Conservation (phyloP, 2,888 invertebrate species). For the Drosophila paucipuncta region DNA sequence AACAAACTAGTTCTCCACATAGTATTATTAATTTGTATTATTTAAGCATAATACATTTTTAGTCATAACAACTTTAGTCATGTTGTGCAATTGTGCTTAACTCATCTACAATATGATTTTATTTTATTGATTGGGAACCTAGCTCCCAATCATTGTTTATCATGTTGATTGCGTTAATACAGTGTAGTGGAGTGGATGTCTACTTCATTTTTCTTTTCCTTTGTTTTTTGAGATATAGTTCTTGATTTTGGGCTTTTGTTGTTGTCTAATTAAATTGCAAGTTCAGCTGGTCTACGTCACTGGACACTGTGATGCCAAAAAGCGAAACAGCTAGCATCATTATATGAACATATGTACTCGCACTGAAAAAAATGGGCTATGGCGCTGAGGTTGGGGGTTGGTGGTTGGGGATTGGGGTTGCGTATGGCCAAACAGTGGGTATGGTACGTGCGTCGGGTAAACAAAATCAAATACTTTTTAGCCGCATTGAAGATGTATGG, state of each 20-base stretch:
- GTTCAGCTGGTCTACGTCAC: slow-evolving; percentile 45
- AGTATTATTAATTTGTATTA: neutral
- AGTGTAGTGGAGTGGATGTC: neutral
- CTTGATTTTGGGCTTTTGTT: slow-evolving; percentile 1
- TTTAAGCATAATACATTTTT: neutral
- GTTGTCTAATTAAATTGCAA: slow-evolving; percentile 45
- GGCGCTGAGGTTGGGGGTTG: neutral
- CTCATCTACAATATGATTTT: slow-evolving; percentile 8
- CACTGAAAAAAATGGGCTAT: slow-evolving; percentile 6
- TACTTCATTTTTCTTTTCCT: neutral
- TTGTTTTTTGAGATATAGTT: neutral
- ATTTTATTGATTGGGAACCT: slow-evolving; percentile 14
- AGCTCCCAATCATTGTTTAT: slow-evolving; percentile 34
- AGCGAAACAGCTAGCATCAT: slow-evolving; percentile 8
- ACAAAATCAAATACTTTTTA: slow-evolving; percentile 46
- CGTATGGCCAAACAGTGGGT: slow-evolving; percentile 10
- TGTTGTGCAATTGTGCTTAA: neutral
- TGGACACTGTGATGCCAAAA: slow-evolving; percentile 6
- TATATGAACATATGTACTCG: slow-evolving; percentile 23
- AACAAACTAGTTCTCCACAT: neutral
- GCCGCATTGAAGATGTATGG: slow-evolving; percentile 16
- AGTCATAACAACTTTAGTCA: neutral
- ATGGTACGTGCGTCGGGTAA: slow-evolving; percentile 50
- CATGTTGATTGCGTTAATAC: neutral
- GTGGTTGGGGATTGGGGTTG: neutral